Percentiles rank a stretch among this genome's conserved stretches.
Conservation (phyloP, 2,113 vertebrate species). For the human region GRCh38 chr3:114736001-114736500, state of each 20-base stretch:
- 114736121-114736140: not conserved
- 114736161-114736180: not conserved
- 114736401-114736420: not conserved
- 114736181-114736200: not conserved
- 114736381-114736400: constrained; percentile 20
- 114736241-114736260: not conserved
- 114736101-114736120: not conserved
- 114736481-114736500: not conserved
- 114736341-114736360: constrained; percentile 10
- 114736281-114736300: not conserved
- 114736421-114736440: not conserved
- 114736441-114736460: constrained; percentile 36
- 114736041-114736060: constrained; percentile 22
- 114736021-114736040: not conserved
- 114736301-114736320: not conserved
- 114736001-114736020: not conserved
- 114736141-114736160: not conserved
- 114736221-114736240: constrained; percentile 5
- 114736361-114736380: constrained; percentile 7
- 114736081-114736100: not conserved
- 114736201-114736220: not conserved
- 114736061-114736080: not conserved
- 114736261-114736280: constrained; percentile 13
- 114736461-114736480: constrained; percentile 49
- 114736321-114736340: constrained; percentile 34